These are phyloP conservation scores for Lathronympha strigana DNA, from an alignment of 2,888 invertebrate genomes.

Conservation along the genomic window DNA sequence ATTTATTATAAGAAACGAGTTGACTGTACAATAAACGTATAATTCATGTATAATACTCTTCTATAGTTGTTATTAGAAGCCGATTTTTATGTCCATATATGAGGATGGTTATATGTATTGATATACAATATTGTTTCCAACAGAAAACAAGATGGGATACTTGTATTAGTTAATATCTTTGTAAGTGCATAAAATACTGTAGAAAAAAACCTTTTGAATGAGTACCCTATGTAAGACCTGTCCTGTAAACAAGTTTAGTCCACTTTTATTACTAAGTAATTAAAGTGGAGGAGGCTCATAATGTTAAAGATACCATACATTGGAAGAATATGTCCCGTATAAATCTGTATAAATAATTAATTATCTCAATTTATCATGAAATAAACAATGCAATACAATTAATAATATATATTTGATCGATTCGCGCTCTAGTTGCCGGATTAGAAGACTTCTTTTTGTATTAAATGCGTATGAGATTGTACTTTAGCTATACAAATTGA, in stretches of 20 bases:
- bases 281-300: too few relatives aligned
- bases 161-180: too few relatives aligned
- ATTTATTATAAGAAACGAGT: slow-evolving; percentile 3
- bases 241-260: too few relatives aligned
- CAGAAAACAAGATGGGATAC: too few relatives aligned
- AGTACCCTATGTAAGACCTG: too few relatives aligned
- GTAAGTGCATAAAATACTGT: too few relatives aligned
- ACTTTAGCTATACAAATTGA: slow-evolving; percentile 7
- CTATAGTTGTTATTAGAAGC: slow-evolving; percentile 7
- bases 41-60: background rate
- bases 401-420: slow-evolving; percentile 22
- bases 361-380: slow-evolving; percentile 32
- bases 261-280: too few relatives aligned
- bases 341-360: slow-evolving; percentile 1
- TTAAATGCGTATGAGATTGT: slow-evolving; percentile 40
- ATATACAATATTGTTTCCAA: too few relatives aligned
- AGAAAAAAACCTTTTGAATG: too few relatives aligned
- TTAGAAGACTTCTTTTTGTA: slow-evolving; percentile 43
- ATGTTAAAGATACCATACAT: background rate
- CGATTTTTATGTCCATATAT: background rate
- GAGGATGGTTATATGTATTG: too few relatives aligned
- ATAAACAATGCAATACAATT: slow-evolving; percentile 28
- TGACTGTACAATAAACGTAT: slow-evolving; percentile 1
- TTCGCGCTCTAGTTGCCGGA: slow-evolving; percentile 36
- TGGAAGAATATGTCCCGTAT: background rate